phyloP scores from a whole-genome alignment of 2,888 invertebrate genomes.

The Thymelicus lineola region DNA sequence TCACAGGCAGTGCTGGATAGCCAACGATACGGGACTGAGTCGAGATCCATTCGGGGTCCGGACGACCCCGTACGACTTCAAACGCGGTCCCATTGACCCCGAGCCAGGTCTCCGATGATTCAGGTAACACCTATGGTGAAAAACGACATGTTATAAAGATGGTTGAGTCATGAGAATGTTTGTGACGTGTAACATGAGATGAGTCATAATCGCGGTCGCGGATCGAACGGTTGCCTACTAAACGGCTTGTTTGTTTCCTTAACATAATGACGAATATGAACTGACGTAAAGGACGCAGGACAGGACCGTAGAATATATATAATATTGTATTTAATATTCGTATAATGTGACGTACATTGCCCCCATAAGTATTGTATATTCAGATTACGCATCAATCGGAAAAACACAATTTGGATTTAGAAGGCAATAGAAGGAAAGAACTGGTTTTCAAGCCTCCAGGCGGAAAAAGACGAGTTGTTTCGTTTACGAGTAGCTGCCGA shows the following conservation, averaged over 20 bases:
- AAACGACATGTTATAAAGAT: conserved; percentile 61
- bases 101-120: conserved; percentile 39
- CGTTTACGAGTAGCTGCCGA: too few species aligned
- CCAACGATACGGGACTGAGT: conserved; percentile 53
- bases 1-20: conserved; percentile 75
- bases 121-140: conserved; percentile 67
- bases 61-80: conserved; percentile 7
- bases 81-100: conserved; percentile 42
- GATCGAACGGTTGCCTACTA: conserved; percentile 45
- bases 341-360: too few species aligned
- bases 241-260: conserved; percentile 48
- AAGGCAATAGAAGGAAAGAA: too few species aligned
- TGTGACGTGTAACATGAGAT: conserved; percentile 68
- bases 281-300: background rate
- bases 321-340: too few species aligned
- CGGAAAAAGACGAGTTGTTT: too few species aligned
- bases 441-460: too few species aligned
- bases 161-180: conserved; percentile 59
- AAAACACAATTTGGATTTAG: too few species aligned
- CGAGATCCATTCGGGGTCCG: conserved; percentile 13
- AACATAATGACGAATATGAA: conserved; percentile 45
- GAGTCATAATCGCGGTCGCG: conserved; percentile 64
- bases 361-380: too few species aligned
- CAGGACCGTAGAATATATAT: too few species aligned
- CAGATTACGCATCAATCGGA: too few species aligned